phyloP scores from a whole-genome alignment of 1,140 invertebrate genomes.

The Listronotus oregonensis region DNA sequence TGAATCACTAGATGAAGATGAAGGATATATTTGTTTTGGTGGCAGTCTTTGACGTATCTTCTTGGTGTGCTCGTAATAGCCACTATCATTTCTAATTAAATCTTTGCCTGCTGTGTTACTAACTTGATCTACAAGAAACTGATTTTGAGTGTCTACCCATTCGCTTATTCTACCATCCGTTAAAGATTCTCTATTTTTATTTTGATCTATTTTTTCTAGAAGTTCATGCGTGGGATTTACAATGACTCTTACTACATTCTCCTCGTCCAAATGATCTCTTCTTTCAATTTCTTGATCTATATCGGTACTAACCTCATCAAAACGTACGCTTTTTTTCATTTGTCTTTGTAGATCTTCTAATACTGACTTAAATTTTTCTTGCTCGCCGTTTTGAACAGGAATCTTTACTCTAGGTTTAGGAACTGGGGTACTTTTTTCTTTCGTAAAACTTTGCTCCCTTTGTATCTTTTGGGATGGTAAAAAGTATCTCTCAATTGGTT shows the following conservation, averaged over 20 bases:
- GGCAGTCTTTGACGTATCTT: conserved; percentile 51
- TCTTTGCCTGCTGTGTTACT: conserved; percentile 14
- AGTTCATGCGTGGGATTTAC: conserved; percentile 32
- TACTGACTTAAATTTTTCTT: conserved; percentile 37
- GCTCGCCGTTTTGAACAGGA: conserved; percentile 13
- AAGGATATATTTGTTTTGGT: conserved; percentile 48
- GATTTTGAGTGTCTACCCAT: conserved; percentile 52
- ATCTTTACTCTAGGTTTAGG: conserved; percentile 45
- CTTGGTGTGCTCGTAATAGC: conserved; percentile 48
- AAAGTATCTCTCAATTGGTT: conserved; percentile 43
- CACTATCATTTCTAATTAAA: conserved; percentile 48
- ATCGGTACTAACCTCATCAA: conserved; percentile 45
- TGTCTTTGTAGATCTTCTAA: conserved; percentile 47
- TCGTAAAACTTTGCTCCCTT: conserved; percentile 21
- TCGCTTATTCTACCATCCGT: conserved; percentile 38
- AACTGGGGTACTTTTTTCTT: conserved; percentile 29
- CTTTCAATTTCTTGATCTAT: conserved; percentile 33
- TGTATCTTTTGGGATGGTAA: conserved; percentile 41
- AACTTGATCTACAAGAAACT: conserved; percentile 38
- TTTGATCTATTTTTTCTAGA: conserved; percentile 25
- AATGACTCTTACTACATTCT: conserved; percentile 25
- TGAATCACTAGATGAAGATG: conserved; percentile 34
- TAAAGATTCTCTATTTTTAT: conserved; percentile 19
- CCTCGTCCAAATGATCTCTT: conserved; percentile 1
- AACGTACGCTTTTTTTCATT: conserved; percentile 50